Conservation (phyloP, 2,888 invertebrate genomes). For the Drosophila koepferae region DNA sequence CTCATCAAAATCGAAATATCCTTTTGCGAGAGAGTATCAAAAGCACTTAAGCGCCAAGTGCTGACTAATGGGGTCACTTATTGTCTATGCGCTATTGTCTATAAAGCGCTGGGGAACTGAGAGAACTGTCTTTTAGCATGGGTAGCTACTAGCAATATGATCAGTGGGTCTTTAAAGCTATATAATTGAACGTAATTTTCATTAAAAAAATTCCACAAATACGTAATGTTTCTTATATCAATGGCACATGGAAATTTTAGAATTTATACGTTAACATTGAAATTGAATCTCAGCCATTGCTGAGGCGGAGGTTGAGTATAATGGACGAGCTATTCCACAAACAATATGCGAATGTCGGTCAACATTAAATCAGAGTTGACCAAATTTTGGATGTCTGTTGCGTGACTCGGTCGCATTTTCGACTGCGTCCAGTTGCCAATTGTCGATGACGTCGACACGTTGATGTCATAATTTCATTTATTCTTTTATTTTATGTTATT, state of each 20-base stretch:
- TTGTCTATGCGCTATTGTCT: constrained; percentile 14
- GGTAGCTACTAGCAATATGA: background rate
- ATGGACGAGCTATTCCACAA: background rate
- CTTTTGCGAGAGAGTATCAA: background rate
- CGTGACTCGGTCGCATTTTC: constrained; percentile 66
- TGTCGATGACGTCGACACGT: constrained; percentile 54
- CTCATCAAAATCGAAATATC: background rate
- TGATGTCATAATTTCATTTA: constrained; percentile 67
- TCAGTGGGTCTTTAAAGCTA: background rate
- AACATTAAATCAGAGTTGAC: constrained; percentile 52
- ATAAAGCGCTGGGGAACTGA: background rate
- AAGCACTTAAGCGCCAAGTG: constrained; percentile 17
- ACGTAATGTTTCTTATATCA: background rate
- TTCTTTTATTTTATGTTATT: too few species aligned
- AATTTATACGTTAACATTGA: background rate
- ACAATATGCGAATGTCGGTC: constrained; percentile 6
- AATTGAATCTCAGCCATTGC: background rate
- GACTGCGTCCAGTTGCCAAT: constrained; percentile 32
- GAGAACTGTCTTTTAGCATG: background rate
- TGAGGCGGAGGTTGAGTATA: background rate
- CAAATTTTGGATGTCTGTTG: constrained; percentile 46
- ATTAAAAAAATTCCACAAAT: background rate
- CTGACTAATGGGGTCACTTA: constrained; percentile 37
- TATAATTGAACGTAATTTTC: background rate
- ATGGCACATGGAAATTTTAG: too few species aligned